Percentiles rank a stretch among this genome's conserved stretches.
These are phyloP conservation scores for Peromyscus leucopus DNA, from an alignment of 2,113 vertebrate species.

Conservation along the genomic window DNA sequence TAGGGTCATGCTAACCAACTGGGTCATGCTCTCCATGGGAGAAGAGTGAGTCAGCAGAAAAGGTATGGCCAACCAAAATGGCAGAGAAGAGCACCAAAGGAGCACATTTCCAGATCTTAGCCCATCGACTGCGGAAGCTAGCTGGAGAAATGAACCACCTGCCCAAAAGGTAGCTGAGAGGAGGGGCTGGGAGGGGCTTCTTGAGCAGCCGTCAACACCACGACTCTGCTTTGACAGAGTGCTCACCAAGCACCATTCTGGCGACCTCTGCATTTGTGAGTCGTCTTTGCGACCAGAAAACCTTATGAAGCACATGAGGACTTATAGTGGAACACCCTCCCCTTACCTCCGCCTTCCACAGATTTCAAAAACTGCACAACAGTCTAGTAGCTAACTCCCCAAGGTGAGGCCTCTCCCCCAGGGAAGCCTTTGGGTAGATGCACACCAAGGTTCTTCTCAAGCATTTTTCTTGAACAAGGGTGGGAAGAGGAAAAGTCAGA, in stretches of 20 bases:
- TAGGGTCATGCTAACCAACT: not conserved
- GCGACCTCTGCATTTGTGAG: not conserved
- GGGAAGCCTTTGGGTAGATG: not conserved
- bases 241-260: not conserved
- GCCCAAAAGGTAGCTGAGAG: not conserved
- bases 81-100: not conserved
- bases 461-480: not conserved
- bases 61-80: not conserved
- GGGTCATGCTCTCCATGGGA: not conserved
- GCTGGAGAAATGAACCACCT: not conserved
- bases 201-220: not conserved
- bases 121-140: no score
- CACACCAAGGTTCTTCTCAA: not conserved
- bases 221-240: not conserved
- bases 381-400: not conserved
- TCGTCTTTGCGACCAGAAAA: not conserved
- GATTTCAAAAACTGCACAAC: not conserved
- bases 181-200: not conserved
- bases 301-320: not conserved
- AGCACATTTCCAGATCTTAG: not conserved
- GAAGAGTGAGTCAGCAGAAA: not conserved
- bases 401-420: not conserved
- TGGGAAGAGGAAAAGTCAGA: not conserved
- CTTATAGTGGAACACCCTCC: not conserved
- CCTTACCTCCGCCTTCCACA: not conserved